Conservation (phyloP, 2,797 vertebrate genomes). For the Propithecus deckenii region DNA sequence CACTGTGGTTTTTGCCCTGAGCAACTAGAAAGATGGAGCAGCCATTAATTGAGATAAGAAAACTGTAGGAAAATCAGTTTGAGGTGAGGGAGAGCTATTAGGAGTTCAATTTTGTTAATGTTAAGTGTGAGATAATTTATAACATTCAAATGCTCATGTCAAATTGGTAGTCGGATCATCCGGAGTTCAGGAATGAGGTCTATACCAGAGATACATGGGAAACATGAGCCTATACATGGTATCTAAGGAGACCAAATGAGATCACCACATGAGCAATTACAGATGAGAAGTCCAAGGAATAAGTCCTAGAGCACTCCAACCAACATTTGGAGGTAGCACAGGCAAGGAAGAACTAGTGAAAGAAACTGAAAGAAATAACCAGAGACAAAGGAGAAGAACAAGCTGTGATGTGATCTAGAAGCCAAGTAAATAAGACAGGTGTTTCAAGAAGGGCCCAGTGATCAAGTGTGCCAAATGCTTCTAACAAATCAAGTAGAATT, state of each 20-base stretch:
- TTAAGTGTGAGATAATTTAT: neutral
- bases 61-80: neutral
- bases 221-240: neutral
- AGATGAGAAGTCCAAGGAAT: neutral
- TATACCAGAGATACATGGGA: neutral
- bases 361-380: neutral
- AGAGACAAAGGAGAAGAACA: neutral
- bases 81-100: neutral
- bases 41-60: neutral
- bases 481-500: neutral
- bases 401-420: neutral
- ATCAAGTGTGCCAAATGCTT: neutral
- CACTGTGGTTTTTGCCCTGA: neutral
- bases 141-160: neutral
- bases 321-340: neutral
- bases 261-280: neutral
- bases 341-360: neutral
- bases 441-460: neutral
- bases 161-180: neutral
- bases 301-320: neutral
- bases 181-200: slow-evolving; percentile 11
- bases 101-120: neutral
- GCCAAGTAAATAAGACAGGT: neutral
- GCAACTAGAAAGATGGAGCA: neutral
- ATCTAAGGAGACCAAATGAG: neutral